Base-by-base conservation (phyloP, 2,113 vertebrate genomes). In the Varanus komodoensis region DNA sequence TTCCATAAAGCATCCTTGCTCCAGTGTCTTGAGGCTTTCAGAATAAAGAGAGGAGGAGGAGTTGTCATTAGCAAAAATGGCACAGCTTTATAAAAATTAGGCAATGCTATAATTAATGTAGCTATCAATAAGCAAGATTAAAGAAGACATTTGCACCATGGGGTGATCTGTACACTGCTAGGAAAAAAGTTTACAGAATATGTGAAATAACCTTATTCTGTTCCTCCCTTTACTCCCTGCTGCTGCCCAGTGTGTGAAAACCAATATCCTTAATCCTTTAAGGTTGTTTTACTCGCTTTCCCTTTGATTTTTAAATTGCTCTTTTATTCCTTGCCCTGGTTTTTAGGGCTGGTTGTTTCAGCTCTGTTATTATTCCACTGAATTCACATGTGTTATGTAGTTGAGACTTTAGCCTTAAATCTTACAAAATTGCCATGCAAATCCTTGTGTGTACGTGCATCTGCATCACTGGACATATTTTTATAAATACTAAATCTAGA, bases 11-110 rank as follows among this genome's bases (percentile, higher is more conserved):
- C 27, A 48, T 8, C 14, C 21, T 71, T 71, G 8, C 27, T 71
- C 44, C 25, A 50, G 17, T 17, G 44, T 69, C 15, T 84, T 48
- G 90, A 93, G 71, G 17, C 84, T 89, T 92, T 88, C 92, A 91
- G 90, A 81, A 69, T 50, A 27, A 38, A 27, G 21, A 91, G 84
- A 87, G 23, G 25, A 92, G 82, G 73, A 86, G 57, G 89, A 54
- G 12, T 27, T 91, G 19, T 79, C 74, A 87, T 86, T 67, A 17
- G 4, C 8, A 50, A 17, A 79, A 32, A 80, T 48, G 27, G 44
- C 82, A 32, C 6, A 27, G 86, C 21, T 64, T 92, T 85, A 89
- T 34, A 83, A 89, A 87, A 78, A 90, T 87, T 54, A 34, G 87
- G n/a, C 74, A 80, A 91, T 75, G 86, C 38, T 57, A 78, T 84